Percentiles rank a stretch among this genome's conserved stretches.
phyloP scores from a whole-genome alignment of 1,140 invertebrate genomes.

The Cecropterus lyciades region DNA sequence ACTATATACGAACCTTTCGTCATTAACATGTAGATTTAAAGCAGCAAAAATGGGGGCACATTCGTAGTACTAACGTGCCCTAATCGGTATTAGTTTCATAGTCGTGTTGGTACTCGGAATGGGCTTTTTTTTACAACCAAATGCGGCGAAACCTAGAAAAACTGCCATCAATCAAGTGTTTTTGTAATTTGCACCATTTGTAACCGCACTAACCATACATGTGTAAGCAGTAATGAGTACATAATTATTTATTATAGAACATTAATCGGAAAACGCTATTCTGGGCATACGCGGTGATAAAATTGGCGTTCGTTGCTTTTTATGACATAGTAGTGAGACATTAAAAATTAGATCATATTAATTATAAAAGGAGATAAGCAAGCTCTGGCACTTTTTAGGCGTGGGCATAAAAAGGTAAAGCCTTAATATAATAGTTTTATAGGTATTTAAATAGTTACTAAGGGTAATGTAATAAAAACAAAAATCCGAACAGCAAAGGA shows the following conservation, averaged over 20 bases:
- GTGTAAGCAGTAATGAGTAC: slow-evolving; percentile 36
- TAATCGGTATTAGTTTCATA: slow-evolving; percentile 35
- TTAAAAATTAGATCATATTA: slow-evolving; percentile 34
- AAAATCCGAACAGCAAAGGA: too few relatives aligned
- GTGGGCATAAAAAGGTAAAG: not conserved
- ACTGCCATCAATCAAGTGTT: slow-evolving; percentile 19
- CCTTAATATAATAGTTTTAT: too few relatives aligned
- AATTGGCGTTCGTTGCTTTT: slow-evolving; percentile 23
- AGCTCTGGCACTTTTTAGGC: slow-evolving; percentile 2
- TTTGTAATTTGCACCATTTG: slow-evolving; percentile 27
- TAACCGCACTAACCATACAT: slow-evolving; percentile 41
- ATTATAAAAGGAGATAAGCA: slow-evolving; percentile 24
- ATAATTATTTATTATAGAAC: slow-evolving; percentile 35
- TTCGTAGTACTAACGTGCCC: slow-evolving; percentile 41
- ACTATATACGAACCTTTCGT: slow-evolving; percentile 42
- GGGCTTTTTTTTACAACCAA: slow-evolving; percentile 30
- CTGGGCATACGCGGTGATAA: slow-evolving; percentile 8
- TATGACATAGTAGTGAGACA: slow-evolving; percentile 15
- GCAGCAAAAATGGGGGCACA: slow-evolving; percentile 44
- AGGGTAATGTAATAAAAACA: too few relatives aligned
- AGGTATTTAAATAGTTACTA: too few relatives aligned
- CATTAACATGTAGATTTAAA: slow-evolving; percentile 56
- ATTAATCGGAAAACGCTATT: slow-evolving; percentile 24
- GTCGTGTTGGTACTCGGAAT: slow-evolving; percentile 5
- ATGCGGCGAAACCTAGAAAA: slow-evolving; percentile 37